Conservation (phyloP, 23 tunicate genomes). For the Ascidia mentula region DNA sequence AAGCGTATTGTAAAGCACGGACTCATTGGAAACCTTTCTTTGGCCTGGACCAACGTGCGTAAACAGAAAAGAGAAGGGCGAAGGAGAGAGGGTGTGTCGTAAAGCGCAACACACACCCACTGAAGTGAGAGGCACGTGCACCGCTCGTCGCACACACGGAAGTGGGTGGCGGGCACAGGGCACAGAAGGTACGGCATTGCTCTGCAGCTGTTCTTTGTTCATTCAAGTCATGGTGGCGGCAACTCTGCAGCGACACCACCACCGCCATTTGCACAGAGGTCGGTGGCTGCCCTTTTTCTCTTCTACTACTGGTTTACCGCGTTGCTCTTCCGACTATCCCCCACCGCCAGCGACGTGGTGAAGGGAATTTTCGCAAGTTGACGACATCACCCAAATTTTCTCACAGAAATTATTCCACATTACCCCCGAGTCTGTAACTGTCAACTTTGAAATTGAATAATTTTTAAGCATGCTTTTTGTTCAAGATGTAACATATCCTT, state of each 20-base stretch:
- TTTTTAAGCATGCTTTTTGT: too few relatives aligned
- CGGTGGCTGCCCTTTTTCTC: background rate
- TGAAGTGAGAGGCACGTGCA: background rate
- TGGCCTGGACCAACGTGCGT: background rate
- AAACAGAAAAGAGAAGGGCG: slow-evolving; percentile 11
- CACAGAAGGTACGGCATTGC: background rate
- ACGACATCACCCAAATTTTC: too few relatives aligned
- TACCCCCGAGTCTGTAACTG: too few relatives aligned
- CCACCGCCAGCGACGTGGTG: background rate
- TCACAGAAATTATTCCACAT: too few relatives aligned
- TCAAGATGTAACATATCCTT: too few relatives aligned
- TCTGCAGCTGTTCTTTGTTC: slow-evolving; percentile 9
- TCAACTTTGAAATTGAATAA: too few relatives aligned
- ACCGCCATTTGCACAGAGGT: background rate
- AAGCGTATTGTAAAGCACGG: slow-evolving; percentile 8
- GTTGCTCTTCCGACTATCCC: background rate
- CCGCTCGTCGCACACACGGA: slow-evolving; percentile 5
- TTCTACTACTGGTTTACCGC: background rate
- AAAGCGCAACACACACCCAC: slow-evolving; percentile 2
- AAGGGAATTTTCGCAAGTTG: too few relatives aligned
- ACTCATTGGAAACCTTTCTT: slow-evolving; percentile 7
- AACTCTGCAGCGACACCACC: slow-evolving; percentile 9
- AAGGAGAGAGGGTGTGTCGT: slow-evolving; percentile 2
- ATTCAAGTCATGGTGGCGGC: slow-evolving; percentile 2
- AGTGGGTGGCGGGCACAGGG: background rate